These are phyloP conservation scores for Melanotaenia trifasciata DNA, from an alignment of 2,797 vertebrate species.

Conservation along the genomic window DNA sequence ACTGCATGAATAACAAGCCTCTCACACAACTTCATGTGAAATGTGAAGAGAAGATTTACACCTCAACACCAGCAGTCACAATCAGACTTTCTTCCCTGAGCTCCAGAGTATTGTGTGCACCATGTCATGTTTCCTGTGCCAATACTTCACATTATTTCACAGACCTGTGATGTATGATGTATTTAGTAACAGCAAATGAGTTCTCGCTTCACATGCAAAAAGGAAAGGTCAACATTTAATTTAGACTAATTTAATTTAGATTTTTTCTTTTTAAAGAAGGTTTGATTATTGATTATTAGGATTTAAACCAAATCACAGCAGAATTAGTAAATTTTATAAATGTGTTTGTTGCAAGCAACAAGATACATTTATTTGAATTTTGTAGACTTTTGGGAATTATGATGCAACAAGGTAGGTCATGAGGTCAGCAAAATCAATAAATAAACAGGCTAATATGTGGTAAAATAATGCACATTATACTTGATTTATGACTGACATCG, in stretches of 20 bases:
- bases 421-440: constrained; percentile 13
- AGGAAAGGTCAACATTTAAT: background rate
- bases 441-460: background rate
- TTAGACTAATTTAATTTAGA: too few relatives aligned
- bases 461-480: constrained; percentile 4
- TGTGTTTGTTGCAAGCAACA: background rate
- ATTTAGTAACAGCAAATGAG: background rate
- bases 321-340: too few relatives aligned
- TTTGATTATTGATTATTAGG: too few relatives aligned
- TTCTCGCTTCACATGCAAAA: background rate
- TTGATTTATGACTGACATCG: constrained; percentile 8
- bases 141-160: constrained; percentile 34
- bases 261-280: too few relatives aligned
- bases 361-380: background rate
- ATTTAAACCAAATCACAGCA: too few relatives aligned
- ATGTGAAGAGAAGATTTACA: constrained; percentile 68
- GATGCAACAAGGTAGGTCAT: background rate
- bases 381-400: background rate
- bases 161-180: background rate
- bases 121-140: constrained; percentile 22
- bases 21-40: constrained; percentile 70
- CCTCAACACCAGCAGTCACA: constrained; percentile 65
- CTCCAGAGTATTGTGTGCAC: constrained; percentile 32
- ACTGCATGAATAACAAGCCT: constrained; percentile 74
- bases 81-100: constrained; percentile 36